Evolutionary conservation across 2,113 vertebrate genomes (phyloP).

Genomic region (Trogon surrucura): DNA sequence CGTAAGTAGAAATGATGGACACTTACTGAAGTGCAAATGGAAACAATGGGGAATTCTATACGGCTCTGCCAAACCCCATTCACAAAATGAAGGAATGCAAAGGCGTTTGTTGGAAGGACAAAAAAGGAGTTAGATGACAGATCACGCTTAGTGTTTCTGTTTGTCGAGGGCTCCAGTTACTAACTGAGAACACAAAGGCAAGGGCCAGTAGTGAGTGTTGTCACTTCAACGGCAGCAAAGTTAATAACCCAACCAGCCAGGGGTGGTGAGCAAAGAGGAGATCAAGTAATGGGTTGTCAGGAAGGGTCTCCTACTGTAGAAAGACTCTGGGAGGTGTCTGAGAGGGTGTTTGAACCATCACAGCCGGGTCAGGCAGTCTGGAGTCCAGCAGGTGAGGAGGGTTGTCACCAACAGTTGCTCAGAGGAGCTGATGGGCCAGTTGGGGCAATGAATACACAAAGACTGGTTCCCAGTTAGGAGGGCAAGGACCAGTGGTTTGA

Average conservation of each 20-base stretch:
- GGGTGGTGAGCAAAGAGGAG: background rate
- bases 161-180: background rate
- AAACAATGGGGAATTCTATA: constrained; percentile 28
- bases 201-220: background rate
- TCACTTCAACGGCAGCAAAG: background rate
- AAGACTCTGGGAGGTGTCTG: background rate
- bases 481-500: background rate
- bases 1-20: background rate
- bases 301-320: background rate
- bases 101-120: constrained; percentile 34
- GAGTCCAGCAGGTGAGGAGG: background rate
- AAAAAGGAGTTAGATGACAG: constrained; percentile 44
- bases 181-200: background rate
- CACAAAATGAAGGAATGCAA: constrained; percentile 30
- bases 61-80: constrained; percentile 30
- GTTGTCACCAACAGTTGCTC: background rate
- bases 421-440: background rate
- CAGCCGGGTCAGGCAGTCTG: background rate
- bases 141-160: constrained; percentile 31
- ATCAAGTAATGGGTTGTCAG: background rate
- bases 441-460: background rate
- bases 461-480: background rate
- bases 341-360: background rate
- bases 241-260: background rate
- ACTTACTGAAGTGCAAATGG: background rate